Conservation (phyloP, 2,113 vertebrate species). For the Lagopus muta region DNA sequence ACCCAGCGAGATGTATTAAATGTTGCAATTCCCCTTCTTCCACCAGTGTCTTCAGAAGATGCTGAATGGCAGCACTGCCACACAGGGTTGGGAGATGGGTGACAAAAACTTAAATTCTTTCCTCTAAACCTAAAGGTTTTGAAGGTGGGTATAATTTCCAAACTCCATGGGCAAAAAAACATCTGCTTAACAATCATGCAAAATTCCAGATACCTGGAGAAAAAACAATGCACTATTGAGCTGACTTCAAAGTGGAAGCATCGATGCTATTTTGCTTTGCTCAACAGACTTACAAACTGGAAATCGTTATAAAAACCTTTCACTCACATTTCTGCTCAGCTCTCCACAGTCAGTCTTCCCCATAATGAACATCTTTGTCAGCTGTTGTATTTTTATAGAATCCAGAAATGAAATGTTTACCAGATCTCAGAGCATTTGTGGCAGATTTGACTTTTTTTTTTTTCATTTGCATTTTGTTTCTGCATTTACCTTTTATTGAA, state of each 20-base stretch:
- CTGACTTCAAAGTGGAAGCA: background rate
- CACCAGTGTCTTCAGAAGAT: background rate
- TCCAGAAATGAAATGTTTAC: constrained; percentile 11
- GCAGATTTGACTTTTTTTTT: background rate
- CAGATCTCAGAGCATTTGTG: constrained; percentile 23
- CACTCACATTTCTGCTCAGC: background rate
- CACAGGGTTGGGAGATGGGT: background rate
- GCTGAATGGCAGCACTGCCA: background rate
- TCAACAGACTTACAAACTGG: background rate
- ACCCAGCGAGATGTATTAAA: background rate
- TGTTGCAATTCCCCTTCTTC: background rate
- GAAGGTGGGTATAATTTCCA: background rate
- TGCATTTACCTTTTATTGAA: constrained; percentile 31
- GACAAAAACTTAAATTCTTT: background rate
- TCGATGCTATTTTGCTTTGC: background rate
- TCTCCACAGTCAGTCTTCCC: background rate
- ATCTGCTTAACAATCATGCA: background rate
- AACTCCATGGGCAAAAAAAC: background rate
- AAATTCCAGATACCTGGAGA: background rate
- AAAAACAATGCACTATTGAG: background rate
- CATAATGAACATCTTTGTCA: constrained; percentile 11
- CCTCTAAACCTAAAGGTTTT: background rate
- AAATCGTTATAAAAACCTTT: background rate
- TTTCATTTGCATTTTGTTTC: constrained; percentile 24
- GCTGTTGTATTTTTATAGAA: constrained; percentile 16